phyloP scores from a whole-genome alignment of 2,113 vertebrate genomes.

The Podarcis muralis region DNA sequence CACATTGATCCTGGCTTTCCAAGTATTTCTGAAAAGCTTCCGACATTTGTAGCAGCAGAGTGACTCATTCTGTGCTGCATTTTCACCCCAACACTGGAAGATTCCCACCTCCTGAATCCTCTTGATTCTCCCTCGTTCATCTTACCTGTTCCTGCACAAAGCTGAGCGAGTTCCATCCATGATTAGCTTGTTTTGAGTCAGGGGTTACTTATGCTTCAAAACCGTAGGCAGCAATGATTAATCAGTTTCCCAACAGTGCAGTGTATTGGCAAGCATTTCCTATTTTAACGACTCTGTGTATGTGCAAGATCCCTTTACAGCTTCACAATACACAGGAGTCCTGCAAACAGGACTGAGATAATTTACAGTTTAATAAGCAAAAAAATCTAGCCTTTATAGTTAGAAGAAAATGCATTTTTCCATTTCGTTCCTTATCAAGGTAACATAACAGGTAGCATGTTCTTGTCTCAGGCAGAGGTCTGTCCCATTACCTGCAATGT shows the following conservation, averaged over 20 bases:
- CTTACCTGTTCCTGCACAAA: background rate
- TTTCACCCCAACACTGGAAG: background rate
- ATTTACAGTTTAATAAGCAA: background rate
- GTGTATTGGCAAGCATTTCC: background rate
- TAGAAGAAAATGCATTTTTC: background rate
- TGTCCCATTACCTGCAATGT: background rate
- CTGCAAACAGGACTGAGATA: background rate
- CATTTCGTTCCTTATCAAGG: background rate
- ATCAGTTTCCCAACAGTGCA: background rate
- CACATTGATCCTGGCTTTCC: background rate
- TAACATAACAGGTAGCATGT: background rate
- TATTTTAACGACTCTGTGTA: background rate
- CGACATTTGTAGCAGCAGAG: background rate
- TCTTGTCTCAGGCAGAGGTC: too few relatives aligned
- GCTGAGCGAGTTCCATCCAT: background rate
- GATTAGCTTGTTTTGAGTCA: background rate
- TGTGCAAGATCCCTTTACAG: background rate
- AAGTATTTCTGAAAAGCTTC: background rate
- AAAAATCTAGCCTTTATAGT: background rate
- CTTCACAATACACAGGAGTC: background rate
- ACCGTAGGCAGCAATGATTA: background rate
- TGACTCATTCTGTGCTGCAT: background rate
- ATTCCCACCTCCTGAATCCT: background rate
- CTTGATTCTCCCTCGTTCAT: background rate
- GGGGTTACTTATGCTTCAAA: background rate